A percentile compares a stretch with the other conserved stretches of the same genome.
phyloP scores from a whole-genome alignment of 2,113 vertebrate genomes.

The Neopipo cinnamomea region DNA sequence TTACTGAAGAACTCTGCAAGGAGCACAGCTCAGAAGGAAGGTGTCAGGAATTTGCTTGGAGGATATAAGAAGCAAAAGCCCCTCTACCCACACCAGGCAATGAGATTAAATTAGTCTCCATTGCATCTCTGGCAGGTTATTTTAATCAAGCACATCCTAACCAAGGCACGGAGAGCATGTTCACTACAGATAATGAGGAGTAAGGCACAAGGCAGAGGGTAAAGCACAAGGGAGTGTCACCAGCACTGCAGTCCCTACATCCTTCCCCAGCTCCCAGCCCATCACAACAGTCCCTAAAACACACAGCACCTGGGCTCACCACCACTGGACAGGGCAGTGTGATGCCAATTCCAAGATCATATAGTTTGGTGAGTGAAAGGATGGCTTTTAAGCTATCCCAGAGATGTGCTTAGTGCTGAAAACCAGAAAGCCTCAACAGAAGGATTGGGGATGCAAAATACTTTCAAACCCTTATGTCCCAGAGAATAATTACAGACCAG shows the following conservation, averaged over 20 bases:
- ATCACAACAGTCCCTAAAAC: not conserved
- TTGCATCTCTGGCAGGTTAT: not conserved
- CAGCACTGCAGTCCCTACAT: not conserved
- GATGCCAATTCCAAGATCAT: not conserved
- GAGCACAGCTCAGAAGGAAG: not conserved
- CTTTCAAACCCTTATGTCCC: not conserved
- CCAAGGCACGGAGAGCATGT: not conserved
- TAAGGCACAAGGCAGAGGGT: not conserved
- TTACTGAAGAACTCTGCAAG: not conserved
- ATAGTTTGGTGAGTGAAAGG: not conserved
- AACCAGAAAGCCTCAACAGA: not conserved
- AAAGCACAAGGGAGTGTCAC: not conserved
- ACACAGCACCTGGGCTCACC: not conserved
- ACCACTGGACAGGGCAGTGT: not conserved
- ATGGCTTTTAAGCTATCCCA: not conserved
- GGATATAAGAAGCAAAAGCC: not conserved
- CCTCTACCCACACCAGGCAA: not conserved
- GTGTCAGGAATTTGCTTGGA: not conserved
- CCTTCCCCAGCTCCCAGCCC: not conserved
- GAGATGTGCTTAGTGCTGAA: not conserved
- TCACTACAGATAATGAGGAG: not conserved
- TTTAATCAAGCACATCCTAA: conserved; percentile 5
- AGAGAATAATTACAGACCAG: not conserved
- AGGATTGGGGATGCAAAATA: not conserved
- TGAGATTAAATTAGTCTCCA: not conserved